Evolutionary conservation across 2,888 invertebrate species (phyloP).

Genomic region (Temnothorax rugatulus): DNA sequence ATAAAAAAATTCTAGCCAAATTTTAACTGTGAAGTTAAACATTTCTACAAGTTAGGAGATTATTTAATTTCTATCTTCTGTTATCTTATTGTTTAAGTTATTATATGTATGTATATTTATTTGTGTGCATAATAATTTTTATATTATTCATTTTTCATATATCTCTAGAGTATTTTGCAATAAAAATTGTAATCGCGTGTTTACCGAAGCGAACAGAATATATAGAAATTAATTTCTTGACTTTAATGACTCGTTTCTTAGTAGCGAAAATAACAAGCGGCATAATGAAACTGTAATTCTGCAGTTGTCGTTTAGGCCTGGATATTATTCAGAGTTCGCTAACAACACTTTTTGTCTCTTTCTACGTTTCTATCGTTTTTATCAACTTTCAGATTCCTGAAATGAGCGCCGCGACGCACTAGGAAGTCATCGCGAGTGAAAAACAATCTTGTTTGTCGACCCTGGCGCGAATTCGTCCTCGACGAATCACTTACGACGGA

Average conservation of each 20-base stretch:
- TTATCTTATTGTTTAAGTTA: not conserved
- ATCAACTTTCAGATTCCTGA: not conserved
- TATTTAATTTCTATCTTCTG: not conserved
- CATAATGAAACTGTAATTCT: slow-evolving; percentile 5
- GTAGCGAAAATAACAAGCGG: not conserved
- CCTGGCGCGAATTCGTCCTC: slow-evolving; percentile 32
- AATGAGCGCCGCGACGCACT: not conserved
- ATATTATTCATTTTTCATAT: not conserved
- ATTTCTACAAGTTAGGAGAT: not conserved
- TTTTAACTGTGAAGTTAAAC: not conserved
- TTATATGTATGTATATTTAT: not conserved
- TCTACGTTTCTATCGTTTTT: not conserved
- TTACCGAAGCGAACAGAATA: not conserved
- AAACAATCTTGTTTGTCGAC: slow-evolving; percentile 68
- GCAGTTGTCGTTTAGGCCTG: slow-evolving; percentile 6
- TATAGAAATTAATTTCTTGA: not conserved
- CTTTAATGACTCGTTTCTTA: slow-evolving; percentile 8
- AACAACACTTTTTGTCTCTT: not conserved
- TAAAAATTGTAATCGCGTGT: not conserved
- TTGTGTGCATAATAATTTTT: not conserved
- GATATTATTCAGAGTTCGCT: not conserved
- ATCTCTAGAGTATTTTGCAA: not conserved
- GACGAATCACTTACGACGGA: slow-evolving; percentile 3
- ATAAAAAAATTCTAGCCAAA: not conserved
- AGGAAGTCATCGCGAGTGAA: slow-evolving; percentile 31